Evolutionary conservation across 2,113 vertebrate species (phyloP), one percentile per base, ranked within the genome.

Genomic region (Anser brachyrhynchus): DNA sequence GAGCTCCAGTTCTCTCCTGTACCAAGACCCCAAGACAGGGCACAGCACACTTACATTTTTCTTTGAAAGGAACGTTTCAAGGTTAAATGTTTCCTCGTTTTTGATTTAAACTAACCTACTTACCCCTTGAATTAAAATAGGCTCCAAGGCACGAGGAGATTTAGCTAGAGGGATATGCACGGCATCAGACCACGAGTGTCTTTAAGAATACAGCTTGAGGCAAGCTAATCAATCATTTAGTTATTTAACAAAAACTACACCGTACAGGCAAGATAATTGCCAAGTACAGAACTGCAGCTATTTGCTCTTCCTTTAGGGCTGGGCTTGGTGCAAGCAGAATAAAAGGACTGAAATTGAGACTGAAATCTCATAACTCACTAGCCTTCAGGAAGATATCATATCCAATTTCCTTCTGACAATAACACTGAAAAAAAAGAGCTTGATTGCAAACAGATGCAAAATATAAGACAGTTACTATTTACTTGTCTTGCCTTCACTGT

Each of bases 381-480:
- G 61, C 37, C 43, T 85, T 85, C 77, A 91, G 82, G 55, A 93
- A 76, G 69, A 64, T 19, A 91, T 26, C 22, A 44, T 7, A 77
- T 12, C 65, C 80, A 61, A 51, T 82, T 95, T 89, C 52, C 33
- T 79, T 84, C 58, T 23, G 59, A 92, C 77, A 93, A 71, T 76
- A 79, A 61, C 51, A 88, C 41, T 83, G 66, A 92, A 89, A 94
- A 86, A 84, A 94, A 86, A 84, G 9, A 72, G 59, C 73, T 46
- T 82, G 86, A 96, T 91, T 96, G 90, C 75, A 92, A 90, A 82
- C 93, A 97, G 87, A 95, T 96, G 94, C 90, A 95, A 92, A 95
- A 91, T 69, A 78, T 16, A 79, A 91, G 75, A 21, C 43, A 91
- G 91, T 73, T 76, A 74, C 82, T 77, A 89, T 88, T 96, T 94